A percentile compares a stretch with the other conserved stretches of the same genome.
Evolutionary conservation across 2,888 invertebrate species (phyloP).

Genomic region (Microctonus brassicae): DNA sequence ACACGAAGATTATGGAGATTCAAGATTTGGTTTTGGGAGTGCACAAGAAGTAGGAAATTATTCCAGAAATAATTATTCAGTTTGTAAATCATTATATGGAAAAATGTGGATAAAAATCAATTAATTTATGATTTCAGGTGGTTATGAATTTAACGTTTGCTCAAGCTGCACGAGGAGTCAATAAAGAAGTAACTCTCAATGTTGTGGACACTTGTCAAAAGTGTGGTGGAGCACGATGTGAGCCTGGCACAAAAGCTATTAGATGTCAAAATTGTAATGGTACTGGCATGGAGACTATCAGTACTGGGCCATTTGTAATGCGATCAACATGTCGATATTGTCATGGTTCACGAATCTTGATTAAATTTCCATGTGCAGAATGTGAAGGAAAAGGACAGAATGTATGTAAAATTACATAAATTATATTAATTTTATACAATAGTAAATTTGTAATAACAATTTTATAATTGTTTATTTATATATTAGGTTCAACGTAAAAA

Average conservation of each 20-base stretch:
- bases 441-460: no score
- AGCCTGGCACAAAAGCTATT: constrained; percentile 91
- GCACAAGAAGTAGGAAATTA: constrained; percentile 94
- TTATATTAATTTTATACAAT: no score
- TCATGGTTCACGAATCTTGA: constrained; percentile 87
- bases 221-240: constrained; percentile 88
- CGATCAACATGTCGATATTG: constrained; percentile 94
- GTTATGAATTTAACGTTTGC: constrained; percentile 90
- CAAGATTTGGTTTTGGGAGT: constrained; percentile 90
- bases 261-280: constrained; percentile 96
- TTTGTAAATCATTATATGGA: neutral
- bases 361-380: constrained; percentile 90
- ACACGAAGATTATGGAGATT: constrained; percentile 90
- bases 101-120: neutral
- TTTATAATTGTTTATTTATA: neutral
- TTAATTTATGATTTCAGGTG: constrained; percentile 71
- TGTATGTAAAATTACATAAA: constrained; percentile 73
- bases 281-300: constrained; percentile 94
- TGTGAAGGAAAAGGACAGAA: constrained; percentile 94
- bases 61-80: constrained; percentile 23
- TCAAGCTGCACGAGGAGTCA: constrained; percentile 95
- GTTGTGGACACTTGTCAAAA: constrained; percentile 93
- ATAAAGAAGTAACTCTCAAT: constrained; percentile 93
- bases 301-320: constrained; percentile 96
- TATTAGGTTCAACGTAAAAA: constrained; percentile 85